Evolutionary conservation across 2,113 vertebrate genomes (phyloP).

Genomic region (Phodopus roborovskii): DNA sequence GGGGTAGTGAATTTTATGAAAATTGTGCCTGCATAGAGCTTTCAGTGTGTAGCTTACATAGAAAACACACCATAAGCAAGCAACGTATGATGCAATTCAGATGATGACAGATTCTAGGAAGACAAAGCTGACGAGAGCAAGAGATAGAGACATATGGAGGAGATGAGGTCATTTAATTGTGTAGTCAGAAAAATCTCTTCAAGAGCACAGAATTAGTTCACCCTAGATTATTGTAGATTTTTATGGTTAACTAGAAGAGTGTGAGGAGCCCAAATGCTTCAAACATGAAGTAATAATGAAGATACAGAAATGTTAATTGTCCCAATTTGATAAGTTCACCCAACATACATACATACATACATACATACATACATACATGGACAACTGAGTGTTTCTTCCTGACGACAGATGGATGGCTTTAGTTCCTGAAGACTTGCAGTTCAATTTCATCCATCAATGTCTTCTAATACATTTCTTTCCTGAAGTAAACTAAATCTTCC

Average conservation of each 20-base stretch:
- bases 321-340: not conserved
- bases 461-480: not conserved
- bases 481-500: not conserved
- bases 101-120: not conserved
- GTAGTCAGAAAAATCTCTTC: not conserved
- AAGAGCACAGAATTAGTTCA: not conserved
- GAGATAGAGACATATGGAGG: not conserved
- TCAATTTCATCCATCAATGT: not conserved
- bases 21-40: not conserved
- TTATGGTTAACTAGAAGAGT: not conserved
- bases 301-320: not conserved
- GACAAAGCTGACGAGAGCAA: not conserved
- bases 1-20: not conserved
- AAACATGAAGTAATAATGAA: not conserved
- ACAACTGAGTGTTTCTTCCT: not conserved
- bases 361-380: not conserved
- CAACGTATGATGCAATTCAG: not conserved
- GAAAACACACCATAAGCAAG: not conserved
- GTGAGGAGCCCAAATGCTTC: not conserved
- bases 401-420: not conserved
- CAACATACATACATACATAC: too few species aligned
- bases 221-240: not conserved
- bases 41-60: not conserved
- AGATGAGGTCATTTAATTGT: not conserved
- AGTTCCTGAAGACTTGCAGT: not conserved